Base-by-base conservation (phyloP, 2,113 vertebrate species). In the Petroica traversi region DNA sequence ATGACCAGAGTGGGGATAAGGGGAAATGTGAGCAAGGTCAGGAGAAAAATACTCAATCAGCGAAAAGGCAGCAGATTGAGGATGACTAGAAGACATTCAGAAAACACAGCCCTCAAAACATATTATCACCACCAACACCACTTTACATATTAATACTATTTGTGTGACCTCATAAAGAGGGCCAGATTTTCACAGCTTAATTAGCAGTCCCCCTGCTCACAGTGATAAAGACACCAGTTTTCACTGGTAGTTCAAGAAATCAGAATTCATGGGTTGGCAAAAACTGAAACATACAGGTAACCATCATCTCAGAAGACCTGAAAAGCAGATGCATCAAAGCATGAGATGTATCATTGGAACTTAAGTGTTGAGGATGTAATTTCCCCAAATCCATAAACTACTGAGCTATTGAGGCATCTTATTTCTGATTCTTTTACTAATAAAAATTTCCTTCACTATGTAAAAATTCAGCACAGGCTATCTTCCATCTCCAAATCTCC, bases 121-220 rank as follows among this genome's bases (percentile, higher is more conserved):
- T 4, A 38, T 10, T 14, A 80, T 14, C 48, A 54, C 5, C 6
- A 52, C 2, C 33, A 69, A 4, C 18, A 54, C 3, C 25, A 51
- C 40, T 48, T 83, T 1, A 57, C 19, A 86, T 71, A 43, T n/a
- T 8, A 90, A 48, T 36, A 52, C 6, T 40, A 14, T 8, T 46
- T 55, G 6, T 80, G 29, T 67, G 45, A 59, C 64, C 17, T 82
- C 45, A 19, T n/a, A 7, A 72, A 67, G 33, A 55, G 43, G 10
- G 38, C 64, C 24, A n/a, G 19, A 28, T 11, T 34, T 64, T 89
- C 58, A 82, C 58, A 73, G 45, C 22, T 79, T 46, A 33, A 49
- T 34, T 3, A 63, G 57, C 62, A 89, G n/a, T 14, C 2, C 1
- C 51, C 22, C 26, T 1, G 0, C 36, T 63, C 2, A 0, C 2